These are phyloP conservation scores for Fissipunctia ypsillon DNA, from an alignment of 2,888 invertebrate species.

Conservation along the genomic window DNA sequence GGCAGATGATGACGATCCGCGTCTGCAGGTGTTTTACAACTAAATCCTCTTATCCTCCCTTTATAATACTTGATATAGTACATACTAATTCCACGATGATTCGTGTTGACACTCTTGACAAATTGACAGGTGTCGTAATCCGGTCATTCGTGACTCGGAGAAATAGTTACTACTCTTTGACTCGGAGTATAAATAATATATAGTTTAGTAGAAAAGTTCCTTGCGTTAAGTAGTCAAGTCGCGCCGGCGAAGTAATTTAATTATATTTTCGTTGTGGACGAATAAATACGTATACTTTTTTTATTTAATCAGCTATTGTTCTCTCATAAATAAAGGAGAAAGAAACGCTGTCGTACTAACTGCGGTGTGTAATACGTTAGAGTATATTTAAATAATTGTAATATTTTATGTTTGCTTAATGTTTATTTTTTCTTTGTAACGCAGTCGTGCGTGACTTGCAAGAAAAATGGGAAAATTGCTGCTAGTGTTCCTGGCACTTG, in stretches of 20 bases:
- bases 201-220: too few relatives aligned
- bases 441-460: conserved; percentile 74
- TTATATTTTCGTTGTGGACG: conserved; percentile 42
- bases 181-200: too few relatives aligned
- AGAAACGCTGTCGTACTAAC: not conserved
- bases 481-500: conserved; percentile 76
- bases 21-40: too few relatives aligned
- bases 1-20: too few relatives aligned
- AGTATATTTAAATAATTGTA: not conserved
- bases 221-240: too few relatives aligned
- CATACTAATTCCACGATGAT: too few relatives aligned
- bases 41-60: too few relatives aligned
- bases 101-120: too few relatives aligned
- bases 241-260: conserved; percentile 46
- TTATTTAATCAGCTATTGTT: conserved; percentile 18
- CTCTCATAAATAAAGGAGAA: not conserved
- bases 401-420: conserved; percentile 4
- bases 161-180: too few relatives aligned
- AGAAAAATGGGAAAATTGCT: conserved; percentile 77
- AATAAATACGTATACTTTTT: conserved; percentile 31
- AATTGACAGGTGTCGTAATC: too few relatives aligned
- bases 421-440: conserved; percentile 37
- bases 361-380: conserved; percentile 43
- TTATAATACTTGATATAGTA: too few relatives aligned
- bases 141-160: too few relatives aligned